These are phyloP conservation scores for Zaprionus kolodkinae DNA, from an alignment of 1,140 invertebrate genomes.

Conservation along the genomic window DNA sequence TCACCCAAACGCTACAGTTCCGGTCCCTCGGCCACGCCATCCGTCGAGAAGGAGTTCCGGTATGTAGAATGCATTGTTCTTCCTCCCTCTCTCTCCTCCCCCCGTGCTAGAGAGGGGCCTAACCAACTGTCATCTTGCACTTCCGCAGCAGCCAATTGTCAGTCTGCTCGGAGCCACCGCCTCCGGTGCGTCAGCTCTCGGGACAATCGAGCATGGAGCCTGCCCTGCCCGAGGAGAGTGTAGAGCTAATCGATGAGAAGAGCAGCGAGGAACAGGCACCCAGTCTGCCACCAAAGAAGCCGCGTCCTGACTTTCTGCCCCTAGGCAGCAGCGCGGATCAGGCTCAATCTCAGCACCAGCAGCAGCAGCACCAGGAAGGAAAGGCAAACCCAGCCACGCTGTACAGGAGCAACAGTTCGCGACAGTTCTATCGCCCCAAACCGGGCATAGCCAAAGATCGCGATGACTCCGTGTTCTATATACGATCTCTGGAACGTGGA, in stretches of 20 bases:
- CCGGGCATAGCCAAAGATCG: conserved; percentile 57
- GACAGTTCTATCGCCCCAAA: conserved; percentile 79
- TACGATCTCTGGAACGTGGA: conserved; percentile 65
- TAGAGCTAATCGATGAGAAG: conserved; percentile 60
- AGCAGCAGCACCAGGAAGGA: conserved; percentile 11
- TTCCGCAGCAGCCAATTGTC: conserved; percentile 69
- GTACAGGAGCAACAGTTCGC: conserved; percentile 75
- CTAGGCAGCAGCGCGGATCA: conserved; percentile 50
- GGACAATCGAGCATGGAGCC: conserved; percentile 83
- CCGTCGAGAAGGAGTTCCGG: conserved; percentile 81
- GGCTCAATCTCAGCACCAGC: conserved; percentile 27
- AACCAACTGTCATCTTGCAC: conserved; percentile 25
- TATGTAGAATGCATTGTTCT: conserved; percentile 31
- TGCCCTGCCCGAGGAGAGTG: conserved; percentile 74
- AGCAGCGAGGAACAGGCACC: conserved; percentile 55
- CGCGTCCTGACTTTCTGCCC: conserved; percentile 71
- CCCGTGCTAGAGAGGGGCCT: not conserved
- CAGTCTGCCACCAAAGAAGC: conserved; percentile 66
- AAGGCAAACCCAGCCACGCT: conserved; percentile 42
- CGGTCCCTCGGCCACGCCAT: conserved; percentile 78
- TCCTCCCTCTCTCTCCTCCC: not conserved
- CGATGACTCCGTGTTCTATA: conserved; percentile 80
- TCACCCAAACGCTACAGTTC: conserved; percentile 79
- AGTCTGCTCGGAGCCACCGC: conserved; percentile 81
- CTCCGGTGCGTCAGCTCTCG: conserved; percentile 78